Evolutionary conservation across 2,888 invertebrate species (phyloP), one percentile per base, ranked within the genome.

Genomic region (Meiosimyza decipiens): DNA sequence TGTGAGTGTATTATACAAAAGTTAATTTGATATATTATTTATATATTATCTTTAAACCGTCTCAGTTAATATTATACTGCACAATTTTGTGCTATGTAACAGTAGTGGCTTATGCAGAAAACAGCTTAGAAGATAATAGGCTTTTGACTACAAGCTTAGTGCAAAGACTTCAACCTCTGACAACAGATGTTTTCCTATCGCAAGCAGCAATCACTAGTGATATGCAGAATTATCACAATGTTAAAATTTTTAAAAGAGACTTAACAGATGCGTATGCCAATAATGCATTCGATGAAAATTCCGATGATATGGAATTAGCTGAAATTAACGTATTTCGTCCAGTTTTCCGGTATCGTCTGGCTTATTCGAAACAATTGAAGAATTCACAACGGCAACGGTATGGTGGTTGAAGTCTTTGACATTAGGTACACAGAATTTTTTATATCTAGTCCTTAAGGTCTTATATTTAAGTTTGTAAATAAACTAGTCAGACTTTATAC

Each of bases 301-400:
- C 72, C 2, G 82, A 82, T 72, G 83, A 86, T 71, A 75, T 86
- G 82, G 84, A 86, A 67, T 65, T 86, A 40, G 85, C 86, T 0
- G 86, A 86, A 75, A 80, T 86, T 0, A 85, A 86, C 75, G 79
- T 86, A 0, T 86, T 86, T 75, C 80, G 86, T 4, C 86, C 86
- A 15, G 76, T 86, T 0, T 86, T 86, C 72, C 83, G 85, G 4
- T 86, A 86, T 77, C 82, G 86, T 6, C 80, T 82, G 4, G 81
- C 83, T 33, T 77, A 82, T 73, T 78, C 83, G 18, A 81, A 82
- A 65, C 77, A 77, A 63, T 52, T 70, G n/a, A 33, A 22, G 40
- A 70, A 63, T 54, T 16, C 47, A 9, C 62, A 55, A 59, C 62
- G 62, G 9, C 70, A 13, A 7, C 60, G 40, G 54, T 54, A n/a